Base-by-base conservation (phyloP, 2,113 vertebrate species). In the Ochotona princeps region DNA sequence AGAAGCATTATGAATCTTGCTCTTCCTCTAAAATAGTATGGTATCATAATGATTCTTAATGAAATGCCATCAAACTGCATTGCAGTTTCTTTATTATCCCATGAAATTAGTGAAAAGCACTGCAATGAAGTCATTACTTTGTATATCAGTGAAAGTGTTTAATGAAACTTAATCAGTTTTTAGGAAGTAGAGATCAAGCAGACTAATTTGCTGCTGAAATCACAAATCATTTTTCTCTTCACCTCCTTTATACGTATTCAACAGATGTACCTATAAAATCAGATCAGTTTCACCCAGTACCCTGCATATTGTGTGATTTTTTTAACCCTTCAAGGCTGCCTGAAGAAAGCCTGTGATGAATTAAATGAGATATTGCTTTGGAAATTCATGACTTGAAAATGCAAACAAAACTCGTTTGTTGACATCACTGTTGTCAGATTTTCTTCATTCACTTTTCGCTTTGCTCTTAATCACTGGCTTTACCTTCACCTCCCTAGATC, bases 61-160 rank as follows among this genome's bases (percentile, higher is more conserved):
- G 79, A 83, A 54, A 82, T 76, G 88, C n/a, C 66, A n/a, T 92
- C 89, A 73, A 87, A 60, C 54, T 18, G 12, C 7, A 66, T n/a
- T 17, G 47, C 0, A 6, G 13, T 82, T 85, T 87, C 67, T 89
- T 78, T 85, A 78, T 60, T 80, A 80, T 73, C 23, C 32, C 63
- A 23, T 92, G 89, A 94, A 92, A 67, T 94, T 81, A 96, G 91
- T 94, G 85, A 92, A 91, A 86, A 93, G 2, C 7, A 65, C 49
- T 72, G 17, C 20, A 75, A 78, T 87, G 23, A 47, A 74, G 70
- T 94, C 47, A 83, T 69, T 79, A 28, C 47, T 75, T 91, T 93
- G 85, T 82, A 90, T 8, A 74, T 47, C 90, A 90, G 82, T 90
- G 51, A 85, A 95, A 94, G 5, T 70, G 28, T 87, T 91, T 84